A percentile compares a stretch with the other conserved stretches of the same genome.
phyloP scores from a whole-genome alignment of 2,113 vertebrate genomes.

The Sciurus niger region DNA sequence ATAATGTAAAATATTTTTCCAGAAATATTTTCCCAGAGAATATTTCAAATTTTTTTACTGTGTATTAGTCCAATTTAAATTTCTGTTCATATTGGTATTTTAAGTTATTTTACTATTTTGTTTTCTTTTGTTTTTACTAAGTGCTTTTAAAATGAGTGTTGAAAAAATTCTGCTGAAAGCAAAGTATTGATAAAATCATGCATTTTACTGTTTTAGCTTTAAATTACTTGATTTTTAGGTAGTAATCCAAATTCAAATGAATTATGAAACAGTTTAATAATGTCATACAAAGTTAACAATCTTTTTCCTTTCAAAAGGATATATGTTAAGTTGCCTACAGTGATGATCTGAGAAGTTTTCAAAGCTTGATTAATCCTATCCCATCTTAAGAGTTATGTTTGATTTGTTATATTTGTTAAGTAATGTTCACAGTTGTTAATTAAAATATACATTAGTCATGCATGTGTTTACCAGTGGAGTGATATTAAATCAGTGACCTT shows the following conservation, averaged over 20 bases:
- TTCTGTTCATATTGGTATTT: neutral
- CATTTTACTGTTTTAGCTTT: neutral
- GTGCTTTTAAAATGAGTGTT: neutral
- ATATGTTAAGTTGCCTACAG: neutral
- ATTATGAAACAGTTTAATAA: neutral
- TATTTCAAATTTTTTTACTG: neutral
- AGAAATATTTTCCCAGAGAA: conserved; percentile 22
- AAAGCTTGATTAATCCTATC: conserved; percentile 61
- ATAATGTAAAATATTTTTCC: neutral
- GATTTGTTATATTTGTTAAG: conserved; percentile 67
- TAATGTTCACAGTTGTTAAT: conserved; percentile 59
- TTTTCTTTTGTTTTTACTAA: neutral
- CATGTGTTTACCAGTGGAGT: conserved; percentile 46
- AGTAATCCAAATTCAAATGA: conserved; percentile 2
- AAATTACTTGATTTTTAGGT: neutral
- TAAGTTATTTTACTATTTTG: neutral
- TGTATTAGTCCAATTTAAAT: neutral
- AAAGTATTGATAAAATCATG: neutral
- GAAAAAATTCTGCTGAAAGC: neutral
- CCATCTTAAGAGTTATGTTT: conserved; percentile 55
- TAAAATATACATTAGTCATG: conserved; percentile 64
- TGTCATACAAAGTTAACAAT: neutral
- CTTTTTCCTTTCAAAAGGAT: neutral
- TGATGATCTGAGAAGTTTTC: neutral
- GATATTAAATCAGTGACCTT: conserved; percentile 32